Evolutionary conservation across 2,113 vertebrate genomes (phyloP), one percentile per base, ranked within the genome.

Genomic region (Tupaia tana): DNA sequence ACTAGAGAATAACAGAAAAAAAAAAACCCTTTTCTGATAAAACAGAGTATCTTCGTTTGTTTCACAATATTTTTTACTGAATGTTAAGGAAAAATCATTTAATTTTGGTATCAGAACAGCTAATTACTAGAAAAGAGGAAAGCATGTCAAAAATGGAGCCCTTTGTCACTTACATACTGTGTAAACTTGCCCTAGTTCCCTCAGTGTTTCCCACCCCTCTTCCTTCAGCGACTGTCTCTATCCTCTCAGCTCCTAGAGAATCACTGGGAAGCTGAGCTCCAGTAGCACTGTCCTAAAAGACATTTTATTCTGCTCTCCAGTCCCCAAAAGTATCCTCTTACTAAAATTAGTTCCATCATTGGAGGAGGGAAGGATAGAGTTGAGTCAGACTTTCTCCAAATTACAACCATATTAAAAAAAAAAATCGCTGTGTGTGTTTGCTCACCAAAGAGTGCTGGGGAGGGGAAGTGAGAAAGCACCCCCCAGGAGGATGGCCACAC

Each of bases 41-140:
- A 67, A 95, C 52, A 34, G 5, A 87, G 29, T 69, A 19, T 83
- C 20, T 81, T 93, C 79, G 77, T 58, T 83, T 87, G 20, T 56
- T 90, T 93, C 80, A 77, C 13, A 81, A 43, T 43, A 4, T 86
- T 88, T 75, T 79, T 92, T 82, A 70, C 6, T 31, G 64, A 31
- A 88, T 86, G 86, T n/a, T 24, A 84, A 19, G 66, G 27, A 69
- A 1, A 93, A 93, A 84, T 90, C 34, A 79, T 78, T 92, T 63
- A 27, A 79, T 86, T 89, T 70, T 52, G 8, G 10, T 71, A 20
- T 91, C 70, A 92, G 92, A 80, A 80, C 54, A 67, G 74, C n/a
- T 92, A 70, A 82, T 82, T 89, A 67, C 15, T 34, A 66, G 75
- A 73, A 86, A 85, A 67, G 13, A 67, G 16, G 24, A 20, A 64